These are phyloP conservation scores for Athalia circularis DNA, from an alignment of 2,888 invertebrate genomes.

Conservation along the genomic window DNA sequence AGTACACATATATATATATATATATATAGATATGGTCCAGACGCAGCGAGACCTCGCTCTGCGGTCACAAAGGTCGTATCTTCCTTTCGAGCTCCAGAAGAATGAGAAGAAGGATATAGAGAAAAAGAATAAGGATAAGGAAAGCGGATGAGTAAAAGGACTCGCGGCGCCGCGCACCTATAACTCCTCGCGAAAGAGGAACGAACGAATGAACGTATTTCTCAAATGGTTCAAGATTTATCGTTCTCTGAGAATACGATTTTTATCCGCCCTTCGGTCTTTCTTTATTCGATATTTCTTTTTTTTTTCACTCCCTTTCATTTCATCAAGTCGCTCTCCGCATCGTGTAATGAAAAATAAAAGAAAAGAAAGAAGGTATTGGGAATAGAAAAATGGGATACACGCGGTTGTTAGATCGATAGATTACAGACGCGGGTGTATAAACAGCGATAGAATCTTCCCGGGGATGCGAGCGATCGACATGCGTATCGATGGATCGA, in stretches of 20 bases:
- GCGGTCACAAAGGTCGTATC: constrained; percentile 1
- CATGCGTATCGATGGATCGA: not conserved
- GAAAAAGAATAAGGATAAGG: too few relatives aligned
- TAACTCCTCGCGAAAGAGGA: not conserved
- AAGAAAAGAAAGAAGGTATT: too few relatives aligned
- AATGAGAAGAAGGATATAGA: too few relatives aligned
- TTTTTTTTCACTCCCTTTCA: too few relatives aligned
- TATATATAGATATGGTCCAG: constrained; percentile 6
- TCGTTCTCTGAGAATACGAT: constrained; percentile 3
- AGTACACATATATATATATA: too few relatives aligned
- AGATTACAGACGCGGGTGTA: too few relatives aligned
- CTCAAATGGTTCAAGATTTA: not conserved
- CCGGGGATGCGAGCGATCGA: not conserved
- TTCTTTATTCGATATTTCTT: too few relatives aligned
- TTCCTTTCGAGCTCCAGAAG: not conserved
- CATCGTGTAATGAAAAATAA: too few relatives aligned
- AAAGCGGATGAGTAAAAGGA: not conserved
- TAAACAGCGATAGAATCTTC: too few relatives aligned
- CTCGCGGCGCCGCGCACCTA: not conserved
- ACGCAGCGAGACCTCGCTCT: not conserved
- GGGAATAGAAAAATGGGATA: too few relatives aligned
- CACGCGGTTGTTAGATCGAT: too few relatives aligned
- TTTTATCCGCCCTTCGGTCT: not conserved
- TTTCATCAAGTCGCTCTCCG: too few relatives aligned
- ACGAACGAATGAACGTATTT: not conserved